A percentile compares a stretch with the other conserved stretches of the same genome.
Evolutionary conservation across 2,113 vertebrate genomes (phyloP).

Genomic region (Catagonus wagneri): DNA sequence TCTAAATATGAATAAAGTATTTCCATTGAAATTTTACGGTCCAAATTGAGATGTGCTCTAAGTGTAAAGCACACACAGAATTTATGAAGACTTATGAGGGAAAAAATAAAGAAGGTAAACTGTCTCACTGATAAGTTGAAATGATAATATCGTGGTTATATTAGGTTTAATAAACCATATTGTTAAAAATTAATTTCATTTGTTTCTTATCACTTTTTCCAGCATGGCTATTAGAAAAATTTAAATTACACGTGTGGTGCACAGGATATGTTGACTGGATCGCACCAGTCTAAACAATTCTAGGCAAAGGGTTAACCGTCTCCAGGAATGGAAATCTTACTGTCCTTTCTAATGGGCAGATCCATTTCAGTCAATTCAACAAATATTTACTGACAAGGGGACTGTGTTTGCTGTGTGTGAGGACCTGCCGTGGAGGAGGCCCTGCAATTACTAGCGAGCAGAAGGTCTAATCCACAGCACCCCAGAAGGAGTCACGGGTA

Average conservation of each 20-base stretch:
- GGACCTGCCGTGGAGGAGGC: not conserved
- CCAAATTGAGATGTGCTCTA: not conserved
- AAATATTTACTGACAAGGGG: not conserved
- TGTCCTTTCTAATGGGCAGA: not conserved
- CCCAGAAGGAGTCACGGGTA: not conserved
- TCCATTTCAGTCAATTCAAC: not conserved
- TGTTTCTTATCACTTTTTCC: not conserved
- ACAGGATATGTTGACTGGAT: not conserved
- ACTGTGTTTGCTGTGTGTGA: not conserved
- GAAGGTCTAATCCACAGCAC: not conserved
- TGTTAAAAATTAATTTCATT: slow-evolving; percentile 25
- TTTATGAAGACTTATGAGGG: not conserved
- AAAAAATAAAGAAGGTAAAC: not conserved
- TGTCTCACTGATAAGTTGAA: not conserved
- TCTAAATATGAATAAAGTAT: not conserved
- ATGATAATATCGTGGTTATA: not conserved
- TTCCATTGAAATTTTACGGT: slow-evolving; percentile 44
- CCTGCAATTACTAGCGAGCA: not conserved
- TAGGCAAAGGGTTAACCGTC: not conserved
- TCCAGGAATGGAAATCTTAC: not conserved
- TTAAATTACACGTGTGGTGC: not conserved
- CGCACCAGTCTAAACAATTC: not conserved
- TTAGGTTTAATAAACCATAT: not conserved
- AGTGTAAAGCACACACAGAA: not conserved
- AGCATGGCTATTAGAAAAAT: not conserved